Conservation (phyloP, 1,140 invertebrate species). For the Lordiphosa stackelbergi region DNA sequence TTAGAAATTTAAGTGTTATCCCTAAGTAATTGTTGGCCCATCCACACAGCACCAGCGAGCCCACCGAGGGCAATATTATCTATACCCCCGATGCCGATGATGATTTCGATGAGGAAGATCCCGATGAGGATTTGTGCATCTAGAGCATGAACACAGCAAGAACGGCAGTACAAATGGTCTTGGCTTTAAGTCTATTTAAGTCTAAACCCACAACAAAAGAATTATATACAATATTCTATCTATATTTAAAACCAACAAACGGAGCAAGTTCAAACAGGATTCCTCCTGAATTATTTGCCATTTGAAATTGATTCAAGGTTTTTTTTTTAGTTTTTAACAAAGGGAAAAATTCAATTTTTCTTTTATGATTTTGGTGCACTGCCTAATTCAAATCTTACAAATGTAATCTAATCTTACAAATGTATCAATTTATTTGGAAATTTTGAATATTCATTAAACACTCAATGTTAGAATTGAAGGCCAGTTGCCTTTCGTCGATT, state of each 20-base stretch:
- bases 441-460: too few species aligned
- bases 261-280: slow-evolving; percentile 9
- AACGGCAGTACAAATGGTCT: slow-evolving; percentile 69
- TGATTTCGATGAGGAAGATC: slow-evolving; percentile 81
- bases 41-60: slow-evolving; percentile 42
- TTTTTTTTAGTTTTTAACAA: too few species aligned
- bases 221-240: slow-evolving; percentile 21
- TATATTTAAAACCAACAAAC: slow-evolving; percentile 1
- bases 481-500: too few species aligned
- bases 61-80: slow-evolving; percentile 77
- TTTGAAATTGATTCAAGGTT: slow-evolving; percentile 4
- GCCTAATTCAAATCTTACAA: too few species aligned
- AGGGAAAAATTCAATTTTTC: too few species aligned
- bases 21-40: not conserved
- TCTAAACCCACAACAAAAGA: slow-evolving; percentile 34
- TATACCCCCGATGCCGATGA: slow-evolving; percentile 79
- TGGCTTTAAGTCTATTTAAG: slow-evolving; percentile 67
- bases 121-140: slow-evolving; percentile 76
- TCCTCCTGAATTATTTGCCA: slow-evolving; percentile 30
- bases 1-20: not conserved
- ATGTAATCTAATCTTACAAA: too few species aligned
- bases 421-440: too few species aligned
- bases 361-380: too few species aligned
- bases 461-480: too few species aligned
- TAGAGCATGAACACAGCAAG: slow-evolving; percentile 10